Evolutionary conservation across 2,797 vertebrate genomes (phyloP), one percentile per base, ranked within the genome.

Genomic region (Sciaenops ocellatus): DNA sequence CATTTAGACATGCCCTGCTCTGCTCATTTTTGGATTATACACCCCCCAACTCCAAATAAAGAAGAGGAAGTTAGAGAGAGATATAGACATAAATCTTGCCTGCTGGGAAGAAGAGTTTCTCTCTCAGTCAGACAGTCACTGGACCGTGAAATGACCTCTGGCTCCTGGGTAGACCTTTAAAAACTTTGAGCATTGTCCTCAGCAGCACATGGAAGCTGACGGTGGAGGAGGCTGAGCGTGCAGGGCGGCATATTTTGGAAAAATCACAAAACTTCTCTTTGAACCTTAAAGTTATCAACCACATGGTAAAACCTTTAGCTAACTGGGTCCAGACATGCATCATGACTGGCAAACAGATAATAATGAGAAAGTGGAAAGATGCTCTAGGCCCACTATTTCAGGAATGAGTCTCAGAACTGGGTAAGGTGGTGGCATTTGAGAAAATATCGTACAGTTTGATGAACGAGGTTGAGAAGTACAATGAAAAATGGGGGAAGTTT

Each of bases 101-200:
- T 15, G 42, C 38, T 28, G 42, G 12, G 10, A 54, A 15, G 15
- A 65, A 38, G 70, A 42, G 4, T 5, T 38, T 67, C 34, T 26
- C 18, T 73, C 41, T 64, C 24, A 11, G 46, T 61, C 60, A 69
- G 55, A 67, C 41, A 73, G 51, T 16, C 22, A 47, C 26, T 42
- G 16, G 65, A 80, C 15, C 26, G 61, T 74, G 34, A 73, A 79
- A 81, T 63, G 13, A 73, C 48, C 38, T 68, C 17, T 26, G 71
- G 46, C 69, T 69, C 34, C 26, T 46, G 46, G 26, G 12, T 22
- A 20, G n/a, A 84, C 60, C 42, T 70, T 26, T 38, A 7, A 47
- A 78, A 63, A 60, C 15, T 57, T 28, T 38, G 22, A 75, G 13
- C 4, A 12, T 5, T 73, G 70, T 7, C 1, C 30, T 79, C 28